phyloP scores from a whole-genome alignment of 2,797 vertebrate genomes.

The Leptoclinus maculatus region DNA sequence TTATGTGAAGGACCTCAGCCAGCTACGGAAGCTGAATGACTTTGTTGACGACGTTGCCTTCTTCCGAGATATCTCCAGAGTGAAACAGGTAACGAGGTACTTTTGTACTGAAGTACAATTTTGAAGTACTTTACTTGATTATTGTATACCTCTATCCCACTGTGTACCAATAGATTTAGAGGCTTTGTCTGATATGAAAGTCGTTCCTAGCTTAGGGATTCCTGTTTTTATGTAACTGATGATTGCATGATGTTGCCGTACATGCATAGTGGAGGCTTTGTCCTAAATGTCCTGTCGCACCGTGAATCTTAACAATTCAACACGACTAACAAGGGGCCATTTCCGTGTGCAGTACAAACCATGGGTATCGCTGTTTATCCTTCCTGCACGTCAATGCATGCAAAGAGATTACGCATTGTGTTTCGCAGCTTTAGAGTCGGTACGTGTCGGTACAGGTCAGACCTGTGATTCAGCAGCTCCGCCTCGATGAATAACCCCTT shows the following conservation, averaged over 20 bases:
- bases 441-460: not conserved
- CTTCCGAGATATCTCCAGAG: constrained; percentile 90
- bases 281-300: constrained; percentile 7
- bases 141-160: not conserved
- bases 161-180: not conserved
- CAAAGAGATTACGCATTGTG: not conserved
- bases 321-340: not conserved
- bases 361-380: not conserved
- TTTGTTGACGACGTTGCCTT: constrained; percentile 87
- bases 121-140: not conserved
- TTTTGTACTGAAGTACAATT: not conserved
- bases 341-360: not conserved
- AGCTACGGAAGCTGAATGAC: constrained; percentile 87
- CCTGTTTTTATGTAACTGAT: not conserved
- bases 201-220: not conserved
- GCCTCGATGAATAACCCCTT: not conserved
- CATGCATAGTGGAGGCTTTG: not conserved
- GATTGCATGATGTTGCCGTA: not conserved
- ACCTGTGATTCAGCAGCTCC: constrained; percentile 20
- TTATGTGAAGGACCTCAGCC: constrained; percentile 92
- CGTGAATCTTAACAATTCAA: not conserved
- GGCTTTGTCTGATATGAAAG: not conserved
- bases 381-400: not conserved
- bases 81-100: constrained; percentile 87
- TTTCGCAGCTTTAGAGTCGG: not conserved